These are phyloP conservation scores for Dromiciops gliroides DNA, from an alignment of 2,113 vertebrate species.

Conservation along the genomic window DNA sequence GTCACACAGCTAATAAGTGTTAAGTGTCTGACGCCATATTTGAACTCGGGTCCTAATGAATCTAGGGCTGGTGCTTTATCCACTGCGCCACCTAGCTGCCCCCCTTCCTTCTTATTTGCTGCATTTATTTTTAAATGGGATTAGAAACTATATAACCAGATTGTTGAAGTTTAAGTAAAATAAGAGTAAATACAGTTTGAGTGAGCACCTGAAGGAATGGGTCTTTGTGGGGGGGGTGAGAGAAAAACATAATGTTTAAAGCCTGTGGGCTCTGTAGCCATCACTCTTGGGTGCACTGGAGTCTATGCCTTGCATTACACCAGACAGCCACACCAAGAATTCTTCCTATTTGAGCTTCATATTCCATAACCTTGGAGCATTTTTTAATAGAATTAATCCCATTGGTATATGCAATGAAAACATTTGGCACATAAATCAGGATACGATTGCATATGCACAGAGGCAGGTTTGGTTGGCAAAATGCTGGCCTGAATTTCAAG, in stretches of 20 bases:
- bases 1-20: too few relatives aligned
- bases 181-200: neutral
- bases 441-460: neutral
- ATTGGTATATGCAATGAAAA: neutral
- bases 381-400: neutral
- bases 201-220: neutral
- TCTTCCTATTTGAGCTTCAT: neutral
- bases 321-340: neutral
- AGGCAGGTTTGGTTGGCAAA: neutral
- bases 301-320: neutral
- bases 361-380: neutral
- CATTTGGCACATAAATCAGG: neutral
- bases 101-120: neutral
- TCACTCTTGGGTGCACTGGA: neutral
- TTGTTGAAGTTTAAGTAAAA: neutral
- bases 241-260: neutral
- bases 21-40: too few relatives aligned
- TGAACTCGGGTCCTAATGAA: too few relatives aligned
- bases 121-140: neutral
- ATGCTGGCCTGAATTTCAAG: neutral
- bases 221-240: neutral
- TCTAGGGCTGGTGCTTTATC: too few relatives aligned
- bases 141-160: neutral
- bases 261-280: neutral
- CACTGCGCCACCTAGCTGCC: too few relatives aligned